These are phyloP conservation scores for Pelvicachromis taeniatus DNA, from an alignment of 2,113 vertebrate species.

Conservation along the genomic window DNA sequence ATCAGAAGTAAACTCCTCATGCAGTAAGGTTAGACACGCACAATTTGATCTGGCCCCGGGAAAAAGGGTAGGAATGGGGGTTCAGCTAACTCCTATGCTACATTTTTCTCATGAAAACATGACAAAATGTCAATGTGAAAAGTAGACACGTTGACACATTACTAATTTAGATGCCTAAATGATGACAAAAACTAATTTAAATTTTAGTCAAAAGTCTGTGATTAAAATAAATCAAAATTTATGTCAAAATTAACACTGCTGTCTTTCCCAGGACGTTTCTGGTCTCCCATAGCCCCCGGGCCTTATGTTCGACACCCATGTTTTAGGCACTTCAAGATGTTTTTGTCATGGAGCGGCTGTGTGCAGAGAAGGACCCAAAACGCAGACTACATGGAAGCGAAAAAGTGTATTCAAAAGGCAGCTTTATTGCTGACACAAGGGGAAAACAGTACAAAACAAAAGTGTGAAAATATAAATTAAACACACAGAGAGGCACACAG, in stretches of 20 bases:
- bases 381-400: no score
- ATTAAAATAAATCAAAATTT: neutral
- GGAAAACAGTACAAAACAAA: no score
- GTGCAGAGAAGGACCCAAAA: no score
- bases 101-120: neutral
- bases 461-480: no score
- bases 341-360: neutral
- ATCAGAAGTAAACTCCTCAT: neutral
- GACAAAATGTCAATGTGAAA: neutral
- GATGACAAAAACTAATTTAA: neutral
- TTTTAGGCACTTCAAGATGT: neutral
- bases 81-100: neutral
- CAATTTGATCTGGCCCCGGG: neutral
- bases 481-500: no score
- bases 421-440: no score
- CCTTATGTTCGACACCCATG: neutral
- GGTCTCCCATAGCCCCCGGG: accelerated
- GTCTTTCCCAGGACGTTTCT: neutral
- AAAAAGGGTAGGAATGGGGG: accelerated
- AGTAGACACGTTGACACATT: neutral
- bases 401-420: no score
- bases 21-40: accelerated
- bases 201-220: neutral
- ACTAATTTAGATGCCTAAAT: neutral
- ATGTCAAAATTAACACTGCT: neutral